Percentiles rank a stretch among this genome's conserved stretches.
Conservation (phyloP, 1,140 invertebrate genomes). For the Polyergus mexicanus region DNA sequence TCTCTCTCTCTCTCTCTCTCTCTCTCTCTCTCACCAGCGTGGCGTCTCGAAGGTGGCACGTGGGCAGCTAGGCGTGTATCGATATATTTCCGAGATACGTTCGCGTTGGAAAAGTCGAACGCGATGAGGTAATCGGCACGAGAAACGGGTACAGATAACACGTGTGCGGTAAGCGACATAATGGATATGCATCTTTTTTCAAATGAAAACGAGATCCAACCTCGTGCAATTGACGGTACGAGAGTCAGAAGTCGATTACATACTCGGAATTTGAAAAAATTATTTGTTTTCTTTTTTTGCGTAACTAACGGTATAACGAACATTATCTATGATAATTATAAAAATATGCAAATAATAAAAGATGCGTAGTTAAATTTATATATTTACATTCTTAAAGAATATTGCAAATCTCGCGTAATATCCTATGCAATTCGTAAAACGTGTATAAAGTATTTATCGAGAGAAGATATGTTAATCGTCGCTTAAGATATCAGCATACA, state of each 20-base stretch:
- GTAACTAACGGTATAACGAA: not conserved
- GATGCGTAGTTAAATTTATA: not conserved
- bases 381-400: slow-evolving; percentile 10
- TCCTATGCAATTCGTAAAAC: slow-evolving; percentile 8
- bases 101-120: slow-evolving; percentile 41
- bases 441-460: slow-evolving; percentile 13
- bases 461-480: slow-evolving; percentile 14
- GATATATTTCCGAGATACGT: slow-evolving; percentile 46
- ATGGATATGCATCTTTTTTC: not conserved
- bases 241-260: not conserved
- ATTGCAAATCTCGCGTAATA: slow-evolving; percentile 12
- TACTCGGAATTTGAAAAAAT: not conserved
- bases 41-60: slow-evolving; percentile 40
- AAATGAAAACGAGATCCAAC: not conserved
- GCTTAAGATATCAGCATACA: slow-evolving; percentile 11
- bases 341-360: not conserved
- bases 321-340: not conserved
- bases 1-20: slow-evolving; percentile 10
- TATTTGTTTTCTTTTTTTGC: not conserved
- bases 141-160: slow-evolving; percentile 5
- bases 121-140: slow-evolving; percentile 39
- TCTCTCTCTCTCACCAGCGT: not conserved
- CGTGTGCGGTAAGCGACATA: not conserved
- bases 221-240: not conserved
- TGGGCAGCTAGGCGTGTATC: slow-evolving; percentile 50